These are phyloP conservation scores for Drosophila repletoides DNA, from an alignment of 1,140 invertebrate species.

Conservation along the genomic window DNA sequence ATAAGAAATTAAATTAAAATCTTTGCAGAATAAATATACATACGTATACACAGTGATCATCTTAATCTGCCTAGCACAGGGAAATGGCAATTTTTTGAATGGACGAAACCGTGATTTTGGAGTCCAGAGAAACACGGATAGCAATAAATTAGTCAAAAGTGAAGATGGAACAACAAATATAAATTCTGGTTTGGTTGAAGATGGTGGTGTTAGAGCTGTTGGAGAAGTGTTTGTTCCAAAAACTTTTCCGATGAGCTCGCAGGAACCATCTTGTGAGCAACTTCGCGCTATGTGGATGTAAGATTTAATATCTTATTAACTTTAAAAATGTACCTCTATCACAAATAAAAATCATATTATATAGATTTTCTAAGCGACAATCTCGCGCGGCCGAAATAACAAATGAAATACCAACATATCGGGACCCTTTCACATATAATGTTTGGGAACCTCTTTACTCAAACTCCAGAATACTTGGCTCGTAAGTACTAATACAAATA, in stretches of 20 bases:
- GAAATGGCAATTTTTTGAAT: constrained; percentile 54
- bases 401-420: constrained; percentile 91
- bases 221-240: constrained; percentile 77
- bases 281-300: constrained; percentile 94
- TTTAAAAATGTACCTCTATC: not conserved
- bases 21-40: constrained; percentile 40
- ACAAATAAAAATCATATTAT: not conserved
- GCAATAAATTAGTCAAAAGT: constrained; percentile 20
- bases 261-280: constrained; percentile 93
- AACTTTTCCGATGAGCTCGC: constrained; percentile 64
- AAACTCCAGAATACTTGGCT: constrained; percentile 83
- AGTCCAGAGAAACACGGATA: constrained; percentile 11
- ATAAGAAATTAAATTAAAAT: not conserved
- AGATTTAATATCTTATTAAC: constrained; percentile 9
- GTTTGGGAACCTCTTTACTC: constrained; percentile 89
- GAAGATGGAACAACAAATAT: constrained; percentile 1
- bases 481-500: constrained; percentile 74
- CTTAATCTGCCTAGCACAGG: constrained; percentile 25
- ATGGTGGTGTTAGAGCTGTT: constrained; percentile 28
- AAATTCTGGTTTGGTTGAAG: constrained; percentile 17
- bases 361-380: constrained; percentile 91
- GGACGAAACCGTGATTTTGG: constrained; percentile 36
- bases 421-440: constrained; percentile 91
- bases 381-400: constrained; percentile 92
- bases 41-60: constrained; percentile 43